phyloP scores from a whole-genome alignment of 2,113 vertebrate species.

The Microcebus lehilahytsara region DNA sequence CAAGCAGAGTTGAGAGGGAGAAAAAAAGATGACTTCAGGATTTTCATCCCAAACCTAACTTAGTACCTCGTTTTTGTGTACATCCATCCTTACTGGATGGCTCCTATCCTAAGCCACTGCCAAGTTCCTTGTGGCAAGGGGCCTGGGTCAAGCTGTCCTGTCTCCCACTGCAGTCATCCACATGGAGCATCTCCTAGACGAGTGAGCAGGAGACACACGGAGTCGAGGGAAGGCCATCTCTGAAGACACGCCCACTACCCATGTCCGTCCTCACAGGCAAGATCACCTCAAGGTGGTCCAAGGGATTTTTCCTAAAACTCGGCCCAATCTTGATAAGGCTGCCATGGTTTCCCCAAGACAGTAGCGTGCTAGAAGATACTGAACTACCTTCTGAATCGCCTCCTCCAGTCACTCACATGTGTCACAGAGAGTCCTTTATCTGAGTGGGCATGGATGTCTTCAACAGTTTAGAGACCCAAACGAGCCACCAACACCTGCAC shows the following conservation, averaged over 20 bases:
- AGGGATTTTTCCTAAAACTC: background rate
- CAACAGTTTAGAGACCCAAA: background rate
- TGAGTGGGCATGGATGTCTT: background rate
- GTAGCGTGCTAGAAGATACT: background rate
- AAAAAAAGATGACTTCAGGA: background rate
- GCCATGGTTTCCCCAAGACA: background rate
- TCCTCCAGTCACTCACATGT: background rate
- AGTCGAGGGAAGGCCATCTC: background rate
- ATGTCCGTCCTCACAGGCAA: background rate
- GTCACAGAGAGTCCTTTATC: background rate
- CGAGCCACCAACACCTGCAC: background rate
- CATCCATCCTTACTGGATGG: constrained; percentile 21
- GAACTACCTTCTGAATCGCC: background rate
- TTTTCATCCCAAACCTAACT: constrained; percentile 63
- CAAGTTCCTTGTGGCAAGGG: constrained; percentile 52
- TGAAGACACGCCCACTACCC: background rate
- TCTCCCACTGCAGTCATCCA: background rate
- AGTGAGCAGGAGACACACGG: background rate
- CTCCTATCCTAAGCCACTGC: constrained; percentile 10
- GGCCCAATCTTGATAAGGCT: background rate
- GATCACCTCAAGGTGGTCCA: background rate
- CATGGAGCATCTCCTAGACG: background rate
- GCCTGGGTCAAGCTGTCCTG: background rate
- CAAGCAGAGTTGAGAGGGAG: background rate
- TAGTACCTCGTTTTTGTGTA: background rate